phyloP scores from a whole-genome alignment of 2,113 vertebrate species.

The Penelope pileata region DNA sequence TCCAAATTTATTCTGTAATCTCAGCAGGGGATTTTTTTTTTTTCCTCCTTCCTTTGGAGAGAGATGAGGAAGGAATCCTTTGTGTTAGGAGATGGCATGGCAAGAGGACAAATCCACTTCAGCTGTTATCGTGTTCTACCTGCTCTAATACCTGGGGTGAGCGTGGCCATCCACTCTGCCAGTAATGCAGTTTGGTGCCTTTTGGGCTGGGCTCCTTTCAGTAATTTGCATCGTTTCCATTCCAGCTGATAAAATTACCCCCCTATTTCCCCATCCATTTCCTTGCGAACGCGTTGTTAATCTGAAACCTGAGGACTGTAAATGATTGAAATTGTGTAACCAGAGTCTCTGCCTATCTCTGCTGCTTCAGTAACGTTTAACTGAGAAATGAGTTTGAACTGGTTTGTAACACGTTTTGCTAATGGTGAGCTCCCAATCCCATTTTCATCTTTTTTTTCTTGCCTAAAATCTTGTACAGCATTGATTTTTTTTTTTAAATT shows the following conservation, averaged over 20 bases:
- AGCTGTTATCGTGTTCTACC: background rate
- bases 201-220: conserved; percentile 11
- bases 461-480: background rate
- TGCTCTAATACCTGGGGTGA: background rate
- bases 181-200: background rate
- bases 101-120: background rate
- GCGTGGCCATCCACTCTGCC: background rate
- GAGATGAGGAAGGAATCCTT: background rate
- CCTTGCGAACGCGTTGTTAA: conserved; percentile 5
- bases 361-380: background rate
- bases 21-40: background rate
- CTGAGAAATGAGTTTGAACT: background rate
- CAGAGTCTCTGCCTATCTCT: background rate
- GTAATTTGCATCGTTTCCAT: conserved; percentile 50
- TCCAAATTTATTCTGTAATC: background rate
- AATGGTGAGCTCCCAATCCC: conserved; percentile 2
- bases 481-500: background rate
- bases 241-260: conserved; percentile 53
- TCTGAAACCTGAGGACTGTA: conserved; percentile 56
- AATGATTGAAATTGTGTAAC: conserved; percentile 41
- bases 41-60: rapidly evolving
- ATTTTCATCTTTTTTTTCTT: background rate
- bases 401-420: background rate
- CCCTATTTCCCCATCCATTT: conserved; percentile 36
- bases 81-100: background rate